Conservation (phyloP, 2,113 vertebrate genomes). For the Micronycteris hirsuta region DNA sequence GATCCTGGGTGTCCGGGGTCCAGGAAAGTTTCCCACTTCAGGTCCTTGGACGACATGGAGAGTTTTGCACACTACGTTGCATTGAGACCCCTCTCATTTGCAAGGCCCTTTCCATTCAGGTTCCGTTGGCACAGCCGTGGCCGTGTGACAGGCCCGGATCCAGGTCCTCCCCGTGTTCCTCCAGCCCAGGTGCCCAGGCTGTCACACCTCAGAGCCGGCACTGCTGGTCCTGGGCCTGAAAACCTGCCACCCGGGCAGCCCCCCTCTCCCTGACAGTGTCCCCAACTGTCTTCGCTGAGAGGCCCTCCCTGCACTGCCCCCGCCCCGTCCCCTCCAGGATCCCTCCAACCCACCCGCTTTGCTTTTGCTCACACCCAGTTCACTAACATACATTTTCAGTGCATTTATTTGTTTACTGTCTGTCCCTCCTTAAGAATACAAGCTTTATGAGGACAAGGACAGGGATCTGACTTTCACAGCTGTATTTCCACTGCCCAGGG, state of each 20-base stretch:
- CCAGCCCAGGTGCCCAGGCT: background rate
- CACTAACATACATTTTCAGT: background rate
- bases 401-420: background rate
- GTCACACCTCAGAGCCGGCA: background rate
- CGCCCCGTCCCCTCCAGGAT: no score
- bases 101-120: background rate
- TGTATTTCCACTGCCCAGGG: background rate
- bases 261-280: background rate
- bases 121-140: background rate
- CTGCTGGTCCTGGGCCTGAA: background rate
- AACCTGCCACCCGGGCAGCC: background rate
- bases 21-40: background rate
- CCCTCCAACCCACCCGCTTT: background rate
- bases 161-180: background rate
- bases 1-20: background rate
- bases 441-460: background rate
- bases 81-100: no score
- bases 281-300: background rate
- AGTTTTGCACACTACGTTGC: no score
- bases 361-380: background rate
- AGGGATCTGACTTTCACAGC: background rate
- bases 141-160: background rate
- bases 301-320: background rate
- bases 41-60: no score
- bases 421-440: background rate